Base-by-base conservation (phyloP, 2,888 invertebrate species). In the Melanostoma scalare region DNA sequence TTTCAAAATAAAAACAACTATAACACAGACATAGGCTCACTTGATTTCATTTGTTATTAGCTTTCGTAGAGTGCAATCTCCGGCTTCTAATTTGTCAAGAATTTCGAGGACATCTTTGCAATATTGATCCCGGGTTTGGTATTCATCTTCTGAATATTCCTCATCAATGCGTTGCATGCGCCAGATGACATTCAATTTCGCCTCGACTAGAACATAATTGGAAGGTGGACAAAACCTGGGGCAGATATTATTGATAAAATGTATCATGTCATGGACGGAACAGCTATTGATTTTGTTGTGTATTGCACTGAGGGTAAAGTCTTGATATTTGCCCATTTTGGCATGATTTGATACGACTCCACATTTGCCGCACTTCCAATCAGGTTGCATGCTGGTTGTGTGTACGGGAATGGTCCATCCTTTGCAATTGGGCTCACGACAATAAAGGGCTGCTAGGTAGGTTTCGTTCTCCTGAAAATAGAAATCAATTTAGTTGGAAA, bases 291-390 rank as follows among this genome's bases (percentile, higher is more conserved):
- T 90, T 58, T 90, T 89, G 82, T 90, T 90, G 78, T 91, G 90
- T 55, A 91, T 90, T 36, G 89, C 89, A 63, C 88, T 89, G 40
- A 91, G 86, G 0, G 90, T 89, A 46, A 91, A 90, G 76, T 90
- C 90, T 86, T 91, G 90, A 74, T 90, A 89, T 35, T 90, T 89
- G 0, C 89, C 89, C 89, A 90, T 90, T 86, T 90, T 89, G 5
- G 88, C 79, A 40, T 89, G 89, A 4, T 89, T 88, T 58, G 90
- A 89, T 5, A 89, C 87, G 40, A 86, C 87, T 44, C 87, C 92
- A 88, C 95, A 95, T 87, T 92, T 93, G 76, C 93, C 92, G 88
- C 95, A 96, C 80, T 93, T 92, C 95, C 95, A 96, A 4, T 92
- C 89, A 0, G 95, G 93, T 4, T 91, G 90, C 86, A 92, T 90